These are phyloP conservation scores for Achroia grisella DNA, from an alignment of 1,140 invertebrate species.

Conservation along the genomic window DNA sequence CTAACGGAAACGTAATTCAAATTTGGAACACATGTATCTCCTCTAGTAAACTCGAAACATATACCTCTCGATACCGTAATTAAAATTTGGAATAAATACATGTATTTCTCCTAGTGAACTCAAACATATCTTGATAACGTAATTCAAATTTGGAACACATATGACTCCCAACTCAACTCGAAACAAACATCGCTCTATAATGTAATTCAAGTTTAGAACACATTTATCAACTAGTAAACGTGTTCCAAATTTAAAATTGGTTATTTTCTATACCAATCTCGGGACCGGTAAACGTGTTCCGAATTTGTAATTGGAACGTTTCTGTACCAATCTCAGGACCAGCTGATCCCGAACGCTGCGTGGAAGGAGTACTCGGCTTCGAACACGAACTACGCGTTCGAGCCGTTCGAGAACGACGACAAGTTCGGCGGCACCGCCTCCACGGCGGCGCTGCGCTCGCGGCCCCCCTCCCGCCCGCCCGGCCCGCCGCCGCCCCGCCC, in stretches of 20 bases:
- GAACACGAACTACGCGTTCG: constrained; percentile 91
- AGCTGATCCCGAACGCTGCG: constrained; percentile 84
- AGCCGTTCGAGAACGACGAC: constrained; percentile 86
- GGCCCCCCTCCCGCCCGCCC: constrained; percentile 42
- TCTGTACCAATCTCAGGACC: constrained; percentile 77
- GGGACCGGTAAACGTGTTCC: constrained; percentile 77
- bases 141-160: no score
- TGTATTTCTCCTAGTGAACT: no score
- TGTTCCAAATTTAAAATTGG: background rate
- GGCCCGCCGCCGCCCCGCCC: constrained; percentile 39
- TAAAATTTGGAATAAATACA: no score
- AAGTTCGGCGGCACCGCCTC: constrained; percentile 74
- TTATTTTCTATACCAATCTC: constrained; percentile 20
- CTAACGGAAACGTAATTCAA: no score
- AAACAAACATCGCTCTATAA: no score
- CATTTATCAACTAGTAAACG: no score
- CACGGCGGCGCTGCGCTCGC: constrained; percentile 41
- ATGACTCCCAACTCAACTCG: no score
- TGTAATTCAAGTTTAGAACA: no score
- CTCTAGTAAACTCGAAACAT: no score
- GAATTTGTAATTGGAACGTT: background rate
- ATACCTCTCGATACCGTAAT: no score
- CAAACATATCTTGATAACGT: no score
- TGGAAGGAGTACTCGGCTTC: constrained; percentile 91
- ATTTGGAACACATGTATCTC: no score